Base-by-base conservation (phyloP, 2,888 invertebrate species). In the Coleophora deauratella region DNA sequence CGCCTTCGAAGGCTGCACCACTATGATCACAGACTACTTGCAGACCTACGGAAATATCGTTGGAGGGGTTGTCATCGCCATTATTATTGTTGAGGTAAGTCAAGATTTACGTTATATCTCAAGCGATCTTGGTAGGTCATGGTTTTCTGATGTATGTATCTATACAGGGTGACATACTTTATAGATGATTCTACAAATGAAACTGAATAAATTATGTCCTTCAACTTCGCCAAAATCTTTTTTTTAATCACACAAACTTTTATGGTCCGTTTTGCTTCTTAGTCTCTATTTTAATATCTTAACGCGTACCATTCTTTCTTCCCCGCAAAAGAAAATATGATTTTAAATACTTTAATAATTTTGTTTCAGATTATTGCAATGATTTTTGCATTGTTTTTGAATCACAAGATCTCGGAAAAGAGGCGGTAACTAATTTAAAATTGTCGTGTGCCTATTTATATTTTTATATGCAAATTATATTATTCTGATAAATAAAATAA, bases 71-170 rank as follows among this genome's bases (percentile, higher is more conserved):
- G 32, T 78, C 0, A 46, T 72, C 1, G 33, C 46, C 0, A 39
- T 77, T 8, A 66, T 78, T 2, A 37, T 59, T 37, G 47, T 73
- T 27, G 75, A 77, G 72, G 80, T 79, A 31, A 44, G 49, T 21
- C 6, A n/a, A n/a, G n/a, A n/a, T n/a, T n/a, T 37, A 15, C 33
- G 33, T 10, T 33, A 7, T n/a, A n/a, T n/a, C n/a, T 28, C 6
- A 9, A 28, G 9, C 28, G 28, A 9, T 6, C 9, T 28, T 8
- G 6, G 6, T 9, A 8, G 28, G 9, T 8, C 28, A 28, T n/a
- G n/a, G n/a, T n/a, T n/a, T n/a, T n/a, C n/a, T n/a, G n/a, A n/a
- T n/a, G n/a, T n/a, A n/a, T n/a, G n/a, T n/a, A n/a, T n/a, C n/a
- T n/a, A n/a, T n/a, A n/a, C n/a, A n/a, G n/a, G n/a, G n/a, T n/a